Percentiles rank a stretch among this genome's conserved stretches.
These are phyloP conservation scores for Datnioides undecimradiatus DNA, from an alignment of 2,113 vertebrate genomes.

Conservation along the genomic window DNA sequence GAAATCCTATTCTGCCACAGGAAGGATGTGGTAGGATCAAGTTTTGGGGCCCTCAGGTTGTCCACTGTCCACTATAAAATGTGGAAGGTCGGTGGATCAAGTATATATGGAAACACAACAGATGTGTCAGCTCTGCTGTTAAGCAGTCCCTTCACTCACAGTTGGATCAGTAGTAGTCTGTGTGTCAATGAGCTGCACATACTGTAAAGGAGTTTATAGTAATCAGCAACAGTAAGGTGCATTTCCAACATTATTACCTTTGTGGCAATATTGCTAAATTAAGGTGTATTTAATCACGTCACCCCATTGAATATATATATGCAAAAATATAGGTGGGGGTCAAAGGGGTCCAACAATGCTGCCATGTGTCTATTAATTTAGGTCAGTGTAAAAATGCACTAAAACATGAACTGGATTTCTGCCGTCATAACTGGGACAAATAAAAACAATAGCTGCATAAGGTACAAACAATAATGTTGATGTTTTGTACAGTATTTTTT, in stretches of 20 bases:
- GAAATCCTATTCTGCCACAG: neutral
- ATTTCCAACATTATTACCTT: neutral
- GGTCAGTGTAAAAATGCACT: neutral
- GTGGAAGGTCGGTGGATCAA: too few relatives aligned
- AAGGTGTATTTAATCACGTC: neutral
- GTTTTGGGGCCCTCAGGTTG: too few relatives aligned
- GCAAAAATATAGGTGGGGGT: too few relatives aligned
- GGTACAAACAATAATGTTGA: neutral
- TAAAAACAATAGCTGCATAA: neutral
- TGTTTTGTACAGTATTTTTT: neutral
- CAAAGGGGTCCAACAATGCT: too few relatives aligned
- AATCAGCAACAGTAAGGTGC: neutral
- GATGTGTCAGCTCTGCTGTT: neutral
- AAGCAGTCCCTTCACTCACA: neutral
- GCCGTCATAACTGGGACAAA: too few relatives aligned
- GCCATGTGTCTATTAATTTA: neutral
- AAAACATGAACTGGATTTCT: neutral
- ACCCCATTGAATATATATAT: too few relatives aligned
- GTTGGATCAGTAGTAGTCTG: neutral
- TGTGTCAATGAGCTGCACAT: neutral
- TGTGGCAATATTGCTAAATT: neutral
- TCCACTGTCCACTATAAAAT: too few relatives aligned
- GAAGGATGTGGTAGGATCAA: neutral
- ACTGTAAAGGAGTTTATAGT: too few relatives aligned
- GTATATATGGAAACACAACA: neutral